These are phyloP conservation scores for Sebastiscus albofasciatus DNA, from an alignment of 2,797 vertebrate species.

Conservation along the genomic window DNA sequence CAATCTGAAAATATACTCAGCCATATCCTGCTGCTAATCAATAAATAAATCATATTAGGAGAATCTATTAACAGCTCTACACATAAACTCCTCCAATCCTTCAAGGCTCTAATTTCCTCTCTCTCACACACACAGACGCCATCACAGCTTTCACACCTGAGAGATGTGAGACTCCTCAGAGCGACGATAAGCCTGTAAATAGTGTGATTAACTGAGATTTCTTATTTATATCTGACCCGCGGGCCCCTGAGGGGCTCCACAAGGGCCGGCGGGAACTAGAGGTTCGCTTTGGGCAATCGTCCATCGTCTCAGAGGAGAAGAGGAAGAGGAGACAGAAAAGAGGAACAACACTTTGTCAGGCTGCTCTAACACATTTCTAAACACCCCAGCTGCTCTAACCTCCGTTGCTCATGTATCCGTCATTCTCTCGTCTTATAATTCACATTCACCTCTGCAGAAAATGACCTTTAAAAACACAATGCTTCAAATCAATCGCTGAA, in stretches of 20 bases:
- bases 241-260: background rate
- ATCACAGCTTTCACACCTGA: slow-evolving; percentile 55
- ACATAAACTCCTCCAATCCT: slow-evolving; percentile 54
- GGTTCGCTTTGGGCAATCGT: slow-evolving; percentile 39
- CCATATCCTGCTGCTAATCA: slow-evolving; percentile 25
- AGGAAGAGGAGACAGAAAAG: slow-evolving; percentile 17
- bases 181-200: slow-evolving; percentile 60
- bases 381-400: slow-evolving; percentile 29
- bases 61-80: slow-evolving; percentile 61
- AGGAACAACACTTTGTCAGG: slow-evolving; percentile 38
- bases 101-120: slow-evolving; percentile 56
- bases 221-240: slow-evolving; percentile 69
- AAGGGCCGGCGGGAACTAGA: background rate
- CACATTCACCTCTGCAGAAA: slow-evolving; percentile 24
- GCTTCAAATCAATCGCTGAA: background rate
- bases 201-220: slow-evolving; percentile 66
- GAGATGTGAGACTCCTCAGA: slow-evolving; percentile 37
- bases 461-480: background rate
- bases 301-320: slow-evolving; percentile 43
- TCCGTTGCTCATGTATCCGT: slow-evolving; percentile 33
- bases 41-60: slow-evolving; percentile 53
- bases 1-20: slow-evolving; percentile 25
- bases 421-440: slow-evolving; percentile 23
- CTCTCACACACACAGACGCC: slow-evolving; percentile 1
- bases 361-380: slow-evolving; percentile 23